Evolutionary conservation across 2,113 vertebrate species (phyloP).

Genomic region (Xenopus borealis): DNA sequence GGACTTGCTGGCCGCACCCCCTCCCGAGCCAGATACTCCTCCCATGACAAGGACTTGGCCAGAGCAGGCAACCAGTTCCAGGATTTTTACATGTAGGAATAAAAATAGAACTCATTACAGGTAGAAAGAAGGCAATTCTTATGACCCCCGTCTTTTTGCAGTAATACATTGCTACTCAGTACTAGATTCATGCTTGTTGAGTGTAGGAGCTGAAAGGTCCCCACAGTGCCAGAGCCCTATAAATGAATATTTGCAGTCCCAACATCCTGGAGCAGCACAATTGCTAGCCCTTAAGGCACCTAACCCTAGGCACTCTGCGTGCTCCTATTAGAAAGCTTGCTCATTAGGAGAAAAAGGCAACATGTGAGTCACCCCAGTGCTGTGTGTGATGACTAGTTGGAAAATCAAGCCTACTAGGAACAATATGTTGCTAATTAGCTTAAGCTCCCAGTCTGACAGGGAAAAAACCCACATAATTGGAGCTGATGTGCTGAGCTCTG

Average conservation of each 20-base stretch:
- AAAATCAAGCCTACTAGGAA: slow-evolving; percentile 40
- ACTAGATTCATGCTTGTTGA: not conserved
- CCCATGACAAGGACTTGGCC: slow-evolving; percentile 57
- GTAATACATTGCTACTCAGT: not conserved
- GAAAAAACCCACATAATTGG: not conserved
- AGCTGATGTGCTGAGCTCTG: not conserved
- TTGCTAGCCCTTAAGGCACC: not conserved
- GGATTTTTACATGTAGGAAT: slow-evolving; percentile 15
- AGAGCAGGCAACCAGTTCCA: slow-evolving; percentile 37
- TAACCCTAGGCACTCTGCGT: too few relatives aligned
- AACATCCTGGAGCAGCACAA: not conserved
- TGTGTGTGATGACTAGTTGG: slow-evolving; percentile 2
- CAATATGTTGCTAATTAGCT: slow-evolving; percentile 37
- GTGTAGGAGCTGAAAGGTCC: too few relatives aligned
- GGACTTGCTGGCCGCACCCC: slow-evolving; percentile 70
- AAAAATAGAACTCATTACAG: too few relatives aligned
- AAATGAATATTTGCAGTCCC: too few relatives aligned
- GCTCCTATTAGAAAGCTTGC: slow-evolving; percentile 25
- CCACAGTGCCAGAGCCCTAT: too few relatives aligned
- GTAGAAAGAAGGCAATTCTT: slow-evolving; percentile 21
- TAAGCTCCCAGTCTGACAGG: not conserved
- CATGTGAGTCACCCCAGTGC: slow-evolving; percentile 41
- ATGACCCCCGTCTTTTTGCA: fast-evolving
- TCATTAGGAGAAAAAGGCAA: slow-evolving; percentile 45
- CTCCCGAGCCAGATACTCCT: slow-evolving; percentile 58